Base-by-base conservation (phyloP, 2,797 vertebrate genomes). In the Sebastolobus alascanus region DNA sequence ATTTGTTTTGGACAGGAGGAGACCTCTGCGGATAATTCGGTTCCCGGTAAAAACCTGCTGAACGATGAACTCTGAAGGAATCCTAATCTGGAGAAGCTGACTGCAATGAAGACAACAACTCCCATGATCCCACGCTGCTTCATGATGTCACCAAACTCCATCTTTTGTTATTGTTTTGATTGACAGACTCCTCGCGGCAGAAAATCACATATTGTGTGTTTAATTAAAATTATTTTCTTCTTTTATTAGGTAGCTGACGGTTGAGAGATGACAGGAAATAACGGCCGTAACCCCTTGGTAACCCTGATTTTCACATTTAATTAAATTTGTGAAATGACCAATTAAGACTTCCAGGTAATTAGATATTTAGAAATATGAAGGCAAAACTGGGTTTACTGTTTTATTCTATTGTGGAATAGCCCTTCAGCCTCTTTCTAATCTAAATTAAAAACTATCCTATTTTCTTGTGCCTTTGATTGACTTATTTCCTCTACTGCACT, bases 81-180 rank as follows among this genome's bases (percentile, higher is more conserved):
- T 1, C 31, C 29, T 20, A 33, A 1, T 9, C 0, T 5, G 0
- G 54, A 56, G 54, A 56, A 56, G 54, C 22, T 11, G 54, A 56
- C 54, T 0, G 12, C 55, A 58, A 27, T 27, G 27, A 58, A 29
- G 25, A 58, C 27, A 8, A 31, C 27, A 59, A 29, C 56, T 22
- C 33, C 60, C 60, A 0, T 37, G 33, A 63, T 37, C 0, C 60
- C 33, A 12, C 0, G 3, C 60, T 63, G 20, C 33, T 35, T 8
- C 3, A 59, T 14, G 2, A 59, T 6, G 0, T 29, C 25, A 29
- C 27, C 12, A 29, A 0, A 0, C 56, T 33, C 52, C 52, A 10
- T 25, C 43, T 50, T 8, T 3, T 14, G 7, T 8, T 14, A 9
- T 31, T 31, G 29, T 33, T 25, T 14, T 38, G 61, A 64, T 22